Evolutionary conservation across 1,140 invertebrate genomes (phyloP).

Genomic region (Pseudomyrmex pallidus): DNA sequence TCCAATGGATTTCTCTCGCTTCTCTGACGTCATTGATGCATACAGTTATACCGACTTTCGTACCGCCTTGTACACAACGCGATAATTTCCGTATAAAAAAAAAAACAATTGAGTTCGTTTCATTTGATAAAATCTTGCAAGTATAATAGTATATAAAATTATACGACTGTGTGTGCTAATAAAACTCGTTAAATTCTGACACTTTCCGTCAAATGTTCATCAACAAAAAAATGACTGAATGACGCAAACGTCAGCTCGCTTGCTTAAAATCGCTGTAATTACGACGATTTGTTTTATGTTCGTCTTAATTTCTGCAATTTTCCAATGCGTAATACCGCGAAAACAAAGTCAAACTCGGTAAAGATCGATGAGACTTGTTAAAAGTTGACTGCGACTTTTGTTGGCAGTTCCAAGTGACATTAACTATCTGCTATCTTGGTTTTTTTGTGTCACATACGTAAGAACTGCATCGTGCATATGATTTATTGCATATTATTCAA

Average conservation of each 20-base stretch:
- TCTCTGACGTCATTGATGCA: constrained; percentile 3
- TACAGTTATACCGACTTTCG: neutral
- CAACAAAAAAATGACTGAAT: no score
- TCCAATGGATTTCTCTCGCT: neutral
- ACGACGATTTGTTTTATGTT: neutral
- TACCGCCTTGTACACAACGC: neutral
- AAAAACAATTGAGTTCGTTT: neutral
- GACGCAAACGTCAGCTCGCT: no score
- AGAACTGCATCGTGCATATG: neutral
- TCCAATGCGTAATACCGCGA: neutral
- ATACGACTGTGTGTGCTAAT: neutral
- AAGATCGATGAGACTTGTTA: constrained; percentile 19
- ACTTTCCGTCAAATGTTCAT: no score
- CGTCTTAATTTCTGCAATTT: constrained; percentile 7
- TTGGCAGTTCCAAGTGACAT: neutral
- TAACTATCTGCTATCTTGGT: neutral
- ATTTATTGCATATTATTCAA: constrained; percentile 10
- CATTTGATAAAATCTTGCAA: neutral
- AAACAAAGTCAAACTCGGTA: constrained; percentile 15
- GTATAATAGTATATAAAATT: neutral
- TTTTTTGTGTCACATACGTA: neutral
- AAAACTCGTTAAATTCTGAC: neutral
- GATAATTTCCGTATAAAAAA: neutral
- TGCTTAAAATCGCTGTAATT: no score
- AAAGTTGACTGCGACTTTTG: constrained; percentile 23